Conservation (phyloP, 1,140 invertebrate species). For the Zelostemma sp. region DNA sequence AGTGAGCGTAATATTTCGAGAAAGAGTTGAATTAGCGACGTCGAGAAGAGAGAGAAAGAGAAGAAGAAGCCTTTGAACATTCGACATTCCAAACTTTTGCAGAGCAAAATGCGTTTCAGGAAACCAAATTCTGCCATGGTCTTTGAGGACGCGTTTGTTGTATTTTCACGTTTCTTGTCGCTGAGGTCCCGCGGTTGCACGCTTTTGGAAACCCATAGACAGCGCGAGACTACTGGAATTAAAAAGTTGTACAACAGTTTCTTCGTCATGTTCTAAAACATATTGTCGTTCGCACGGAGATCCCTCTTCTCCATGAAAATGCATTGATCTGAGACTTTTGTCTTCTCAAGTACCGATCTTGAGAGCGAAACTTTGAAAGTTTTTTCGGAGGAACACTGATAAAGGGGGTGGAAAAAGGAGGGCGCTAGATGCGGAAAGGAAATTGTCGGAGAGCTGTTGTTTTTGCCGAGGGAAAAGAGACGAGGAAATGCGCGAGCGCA, state of each 20-base stretch:
- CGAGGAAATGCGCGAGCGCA: neutral
- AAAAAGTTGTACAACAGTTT: slow-evolving; percentile 88
- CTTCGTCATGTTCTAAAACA: slow-evolving; percentile 85
- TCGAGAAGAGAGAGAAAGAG: too few species aligned
- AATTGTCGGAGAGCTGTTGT: too few species aligned
- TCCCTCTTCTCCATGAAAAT: slow-evolving; percentile 12
- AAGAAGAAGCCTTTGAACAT: too few species aligned
- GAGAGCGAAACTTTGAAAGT: neutral
- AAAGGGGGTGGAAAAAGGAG: neutral
- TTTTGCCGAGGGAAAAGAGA: neutral
- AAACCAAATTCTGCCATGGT: slow-evolving; percentile 65
- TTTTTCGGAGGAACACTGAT: neutral
- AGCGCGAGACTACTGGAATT: slow-evolving; percentile 83
- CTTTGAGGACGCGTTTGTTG: slow-evolving; percentile 67
- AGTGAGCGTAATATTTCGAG: too few species aligned
- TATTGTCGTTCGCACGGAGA: slow-evolving; percentile 8
- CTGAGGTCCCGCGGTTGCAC: slow-evolving; percentile 70
- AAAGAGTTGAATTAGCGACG: too few species aligned
- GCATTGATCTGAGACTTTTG: neutral
- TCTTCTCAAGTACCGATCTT: slow-evolving; percentile 2
- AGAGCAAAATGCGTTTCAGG: slow-evolving; percentile 66
- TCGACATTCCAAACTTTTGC: neutral
- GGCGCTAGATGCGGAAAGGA: too few species aligned
- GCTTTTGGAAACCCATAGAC: slow-evolving; percentile 82
- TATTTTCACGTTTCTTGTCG: slow-evolving; percentile 69